Percentiles rank a stretch among this genome's conserved stretches.
Conservation (phyloP, 2,113 vertebrate species). For the Gymnogyps californianus region DNA sequence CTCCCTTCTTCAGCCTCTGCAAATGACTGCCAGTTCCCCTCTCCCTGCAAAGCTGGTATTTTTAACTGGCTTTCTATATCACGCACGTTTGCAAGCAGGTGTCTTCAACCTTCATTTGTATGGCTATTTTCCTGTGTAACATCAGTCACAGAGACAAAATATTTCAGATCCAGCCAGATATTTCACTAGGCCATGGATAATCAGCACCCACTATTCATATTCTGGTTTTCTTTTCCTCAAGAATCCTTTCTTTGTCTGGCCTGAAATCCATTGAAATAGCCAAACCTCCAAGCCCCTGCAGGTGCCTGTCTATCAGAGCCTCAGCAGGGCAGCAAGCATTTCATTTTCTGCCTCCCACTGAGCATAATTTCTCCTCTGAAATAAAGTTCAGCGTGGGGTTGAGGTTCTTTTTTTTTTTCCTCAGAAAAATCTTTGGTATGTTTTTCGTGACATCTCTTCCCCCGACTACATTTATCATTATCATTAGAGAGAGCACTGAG, state of each 20-base stretch:
- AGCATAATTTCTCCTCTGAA: slow-evolving; percentile 55
- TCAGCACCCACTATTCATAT: neutral
- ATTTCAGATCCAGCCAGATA: neutral
- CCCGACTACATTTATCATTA: slow-evolving; percentile 59
- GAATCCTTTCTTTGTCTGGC: neutral
- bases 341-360: slow-evolving; percentile 59
- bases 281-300: slow-evolving; percentile 5
- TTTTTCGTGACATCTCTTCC: slow-evolving; percentile 63
- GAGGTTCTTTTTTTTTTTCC: neutral
- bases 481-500: slow-evolving; percentile 51
- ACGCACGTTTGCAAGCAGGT: neutral
- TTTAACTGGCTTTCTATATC: neutral
- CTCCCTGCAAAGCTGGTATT: neutral
- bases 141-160: neutral
- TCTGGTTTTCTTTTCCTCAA: neutral
- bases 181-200: neutral
- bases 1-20: neutral
- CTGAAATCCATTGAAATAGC: slow-evolving; percentile 17
- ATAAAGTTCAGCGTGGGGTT: slow-evolving; percentile 54
- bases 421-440: slow-evolving; percentile 49
- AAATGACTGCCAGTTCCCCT: neutral
- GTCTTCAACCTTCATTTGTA: neutral
- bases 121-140: neutral
- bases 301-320: slow-evolving; percentile 40
- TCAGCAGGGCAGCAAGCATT: slow-evolving; percentile 52